Conservation (phyloP, 2,888 invertebrate species). For the Hypolimnas misippus region DNA sequence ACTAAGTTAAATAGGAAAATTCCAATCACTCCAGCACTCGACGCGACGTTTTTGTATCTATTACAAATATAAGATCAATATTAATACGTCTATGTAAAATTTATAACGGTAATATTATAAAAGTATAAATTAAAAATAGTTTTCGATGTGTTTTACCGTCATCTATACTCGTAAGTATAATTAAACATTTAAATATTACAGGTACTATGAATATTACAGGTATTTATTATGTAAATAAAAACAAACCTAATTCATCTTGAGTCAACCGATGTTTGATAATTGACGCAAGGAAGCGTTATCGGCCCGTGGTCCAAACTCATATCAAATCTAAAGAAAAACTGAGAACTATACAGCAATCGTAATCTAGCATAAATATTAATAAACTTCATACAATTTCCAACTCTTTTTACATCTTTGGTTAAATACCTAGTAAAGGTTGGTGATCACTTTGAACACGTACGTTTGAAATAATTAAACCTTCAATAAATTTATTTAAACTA, state of each 20-base stretch:
- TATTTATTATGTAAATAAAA: neutral
- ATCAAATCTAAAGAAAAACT: slow-evolving; percentile 6
- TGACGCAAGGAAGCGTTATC: neutral
- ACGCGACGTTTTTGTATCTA: neutral
- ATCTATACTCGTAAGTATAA: neutral
- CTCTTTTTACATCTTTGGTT: slow-evolving; percentile 82
- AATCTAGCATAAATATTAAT: slow-evolving; percentile 47
- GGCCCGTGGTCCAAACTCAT: neutral
- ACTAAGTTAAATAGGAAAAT: slow-evolving; percentile 4
- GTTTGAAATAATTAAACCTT: slow-evolving; percentile 42
- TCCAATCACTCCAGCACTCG: neutral
- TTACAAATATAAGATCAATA: neutral
- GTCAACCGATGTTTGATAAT: neutral
- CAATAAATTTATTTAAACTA: slow-evolving; percentile 10
- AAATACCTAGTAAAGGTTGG: slow-evolving; percentile 77
- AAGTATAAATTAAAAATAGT: neutral
- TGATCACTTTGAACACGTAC: slow-evolving; percentile 63
- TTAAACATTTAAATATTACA: neutral
- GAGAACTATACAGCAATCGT: slow-evolving; percentile 29
- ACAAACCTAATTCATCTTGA: neutral
- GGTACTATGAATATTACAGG: slow-evolving; percentile 8
- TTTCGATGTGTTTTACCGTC: neutral
- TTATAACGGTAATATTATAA: neutral
- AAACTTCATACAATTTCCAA: slow-evolving; percentile 65
- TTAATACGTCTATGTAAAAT: neutral